phyloP scores from a whole-genome alignment of 2,797 vertebrate genomes.

The Pterois miles region DNA sequence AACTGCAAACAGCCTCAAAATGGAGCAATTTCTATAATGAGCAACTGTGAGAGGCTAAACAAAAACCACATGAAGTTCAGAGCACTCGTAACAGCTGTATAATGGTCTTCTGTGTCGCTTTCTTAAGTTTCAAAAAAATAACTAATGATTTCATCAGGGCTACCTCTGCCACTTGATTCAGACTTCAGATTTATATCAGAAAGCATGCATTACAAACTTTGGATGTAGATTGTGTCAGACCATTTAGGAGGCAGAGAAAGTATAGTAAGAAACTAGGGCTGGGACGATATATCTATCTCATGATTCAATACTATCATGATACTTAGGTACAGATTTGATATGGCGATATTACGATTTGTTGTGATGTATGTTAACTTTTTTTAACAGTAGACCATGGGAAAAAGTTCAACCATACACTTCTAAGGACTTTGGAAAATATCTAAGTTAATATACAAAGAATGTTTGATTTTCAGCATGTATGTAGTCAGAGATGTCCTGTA shows the following conservation, averaged over 20 bases:
- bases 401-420: too few species aligned
- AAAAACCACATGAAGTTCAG: neutral
- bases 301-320: too few species aligned
- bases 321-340: too few species aligned
- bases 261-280: too few species aligned
- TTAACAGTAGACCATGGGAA: too few species aligned
- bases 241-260: neutral
- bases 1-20: constrained; percentile 7
- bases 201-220: neutral
- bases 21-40: neutral
- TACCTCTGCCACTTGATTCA: neutral
- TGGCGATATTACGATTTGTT: too few species aligned
- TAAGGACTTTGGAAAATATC: too few species aligned
- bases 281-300: too few species aligned
- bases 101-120: neutral
- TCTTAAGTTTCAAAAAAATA: neutral
- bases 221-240: neutral
- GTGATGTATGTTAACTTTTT: too few species aligned
- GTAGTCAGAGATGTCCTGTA: too few species aligned
- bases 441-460: too few species aligned
- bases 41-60: constrained; percentile 7
- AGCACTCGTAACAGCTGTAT: neutral
- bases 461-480: too few species aligned
- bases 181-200: neutral
- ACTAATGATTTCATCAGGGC: neutral